phyloP scores from a whole-genome alignment of 2,888 invertebrate genomes.

The Ochlodes sylvanus region DNA sequence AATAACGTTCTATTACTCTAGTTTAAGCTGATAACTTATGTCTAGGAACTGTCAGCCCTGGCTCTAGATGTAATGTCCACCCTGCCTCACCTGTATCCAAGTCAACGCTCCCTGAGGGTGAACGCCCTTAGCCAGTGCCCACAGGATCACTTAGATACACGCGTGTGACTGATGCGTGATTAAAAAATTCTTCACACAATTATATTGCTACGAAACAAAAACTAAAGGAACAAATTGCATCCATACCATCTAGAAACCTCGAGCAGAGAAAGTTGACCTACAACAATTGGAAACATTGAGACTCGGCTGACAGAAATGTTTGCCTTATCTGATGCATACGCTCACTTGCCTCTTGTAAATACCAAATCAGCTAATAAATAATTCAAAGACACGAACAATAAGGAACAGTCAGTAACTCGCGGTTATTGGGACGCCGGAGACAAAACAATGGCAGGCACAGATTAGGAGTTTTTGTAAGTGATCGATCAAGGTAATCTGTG shows the following conservation, averaged over 20 bases:
- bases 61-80: slow-evolving; percentile 12
- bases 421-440: slow-evolving; percentile 16
- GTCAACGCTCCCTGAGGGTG: slow-evolving; percentile 34
- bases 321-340: slow-evolving; percentile 30
- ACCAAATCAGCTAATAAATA: slow-evolving; percentile 31
- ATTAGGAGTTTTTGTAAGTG: slow-evolving; percentile 12
- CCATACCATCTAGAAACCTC: slow-evolving; percentile 5
- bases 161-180: slow-evolving; percentile 34
- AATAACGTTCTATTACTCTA: too few relatives aligned
- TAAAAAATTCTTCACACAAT: slow-evolving; percentile 36
- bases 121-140: slow-evolving; percentile 42
- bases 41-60: background rate
- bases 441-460: slow-evolving; percentile 22
- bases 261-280: slow-evolving; percentile 26
- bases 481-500: slow-evolving; percentile 11
- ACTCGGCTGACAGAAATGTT: slow-evolving; percentile 25
- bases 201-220: slow-evolving; percentile 1
- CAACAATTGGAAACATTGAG: background rate
- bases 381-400: slow-evolving; percentile 30
- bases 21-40: too few relatives aligned
- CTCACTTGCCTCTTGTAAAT: slow-evolving; percentile 26
- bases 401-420: slow-evolving; percentile 15
- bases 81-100: slow-evolving; percentile 22
- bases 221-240: background rate
- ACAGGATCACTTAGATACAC: slow-evolving; percentile 37